Percentiles rank a stretch among this genome's conserved stretches.
Evolutionary conservation across 1,140 invertebrate genomes (phyloP).

Genomic region (Drosophila suzukii): DNA sequence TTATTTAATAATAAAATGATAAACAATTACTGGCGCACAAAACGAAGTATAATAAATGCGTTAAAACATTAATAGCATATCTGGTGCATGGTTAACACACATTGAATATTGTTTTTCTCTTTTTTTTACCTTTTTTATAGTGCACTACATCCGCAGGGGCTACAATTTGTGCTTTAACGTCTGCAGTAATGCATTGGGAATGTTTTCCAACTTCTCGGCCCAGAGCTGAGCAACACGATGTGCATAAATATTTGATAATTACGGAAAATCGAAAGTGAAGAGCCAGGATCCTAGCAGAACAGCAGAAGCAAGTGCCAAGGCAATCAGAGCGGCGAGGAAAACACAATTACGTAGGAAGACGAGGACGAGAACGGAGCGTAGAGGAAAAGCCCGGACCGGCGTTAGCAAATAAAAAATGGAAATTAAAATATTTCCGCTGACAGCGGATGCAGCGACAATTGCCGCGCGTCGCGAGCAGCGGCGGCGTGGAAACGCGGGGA

Average conservation of each 20-base stretch:
- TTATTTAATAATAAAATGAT: conserved; percentile 70
- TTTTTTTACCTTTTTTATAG: conserved; percentile 32
- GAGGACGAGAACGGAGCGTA: background rate
- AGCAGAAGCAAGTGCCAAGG: conserved; percentile 3
- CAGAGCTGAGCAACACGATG: conserved; percentile 56
- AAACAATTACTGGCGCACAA: conserved; percentile 27
- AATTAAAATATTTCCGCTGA: conserved; percentile 81
- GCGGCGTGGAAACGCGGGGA: conserved; percentile 34
- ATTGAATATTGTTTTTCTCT: conserved; percentile 16
- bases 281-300: conserved; percentile 2
- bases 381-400: conserved; percentile 24
- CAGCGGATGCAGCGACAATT: conserved; percentile 59
- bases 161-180: conserved; percentile 7
- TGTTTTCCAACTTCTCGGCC: conserved; percentile 43
- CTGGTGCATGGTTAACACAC: conserved; percentile 12
- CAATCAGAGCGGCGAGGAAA: conserved; percentile 1
- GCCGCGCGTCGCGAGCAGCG: conserved; percentile 20
- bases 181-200: conserved; percentile 54
- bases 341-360: conserved; percentile 15
- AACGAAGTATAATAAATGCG: conserved; percentile 42
- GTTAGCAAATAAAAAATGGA: conserved; percentile 70
- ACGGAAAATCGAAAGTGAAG: conserved; percentile 59
- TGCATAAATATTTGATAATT: conserved; percentile 61
- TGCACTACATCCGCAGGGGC: conserved; percentile 23
- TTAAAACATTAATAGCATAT: conserved; percentile 52